These are phyloP conservation scores for Noctua janthe DNA, from an alignment of 2,888 invertebrate genomes.

Conservation along the genomic window DNA sequence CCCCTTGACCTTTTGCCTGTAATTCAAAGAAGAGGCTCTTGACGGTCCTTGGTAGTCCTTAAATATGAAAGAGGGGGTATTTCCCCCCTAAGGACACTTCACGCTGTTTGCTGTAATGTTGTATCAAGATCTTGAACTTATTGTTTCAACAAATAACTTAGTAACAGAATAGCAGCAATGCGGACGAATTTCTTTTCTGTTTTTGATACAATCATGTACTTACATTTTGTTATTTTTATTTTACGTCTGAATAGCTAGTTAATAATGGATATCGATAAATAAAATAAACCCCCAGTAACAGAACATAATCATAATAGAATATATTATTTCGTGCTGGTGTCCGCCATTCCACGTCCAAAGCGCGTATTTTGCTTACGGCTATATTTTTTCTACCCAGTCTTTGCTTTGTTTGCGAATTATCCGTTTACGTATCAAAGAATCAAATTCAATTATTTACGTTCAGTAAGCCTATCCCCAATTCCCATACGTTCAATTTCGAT, in stretches of 20 bases:
- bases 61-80: not conserved
- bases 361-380: not conserved
- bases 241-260: not conserved
- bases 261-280: not conserved
- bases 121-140: not conserved
- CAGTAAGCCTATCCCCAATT: slow-evolving; percentile 1
- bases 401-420: slow-evolving; percentile 8
- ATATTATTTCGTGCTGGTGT: not conserved
- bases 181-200: not conserved
- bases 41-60: not conserved
- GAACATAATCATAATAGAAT: not conserved
- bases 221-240: not conserved
- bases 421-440: slow-evolving; percentile 6
- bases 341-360: not conserved
- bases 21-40: not conserved
- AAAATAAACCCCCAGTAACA: not conserved
- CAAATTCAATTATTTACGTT: slow-evolving; percentile 33
- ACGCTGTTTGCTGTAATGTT: not conserved
- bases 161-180: slow-evolving; percentile 2
- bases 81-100: not conserved
- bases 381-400: not conserved
- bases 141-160: not conserved
- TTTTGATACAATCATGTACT: not conserved
- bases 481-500: slow-evolving; percentile 13
- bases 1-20: slow-evolving; percentile 2